Percentiles rank a stretch among this genome's conserved stretches.
These are phyloP conservation scores for Trachops cirrhosus DNA, from an alignment of 2,797 vertebrate genomes.

Conservation along the genomic window DNA sequence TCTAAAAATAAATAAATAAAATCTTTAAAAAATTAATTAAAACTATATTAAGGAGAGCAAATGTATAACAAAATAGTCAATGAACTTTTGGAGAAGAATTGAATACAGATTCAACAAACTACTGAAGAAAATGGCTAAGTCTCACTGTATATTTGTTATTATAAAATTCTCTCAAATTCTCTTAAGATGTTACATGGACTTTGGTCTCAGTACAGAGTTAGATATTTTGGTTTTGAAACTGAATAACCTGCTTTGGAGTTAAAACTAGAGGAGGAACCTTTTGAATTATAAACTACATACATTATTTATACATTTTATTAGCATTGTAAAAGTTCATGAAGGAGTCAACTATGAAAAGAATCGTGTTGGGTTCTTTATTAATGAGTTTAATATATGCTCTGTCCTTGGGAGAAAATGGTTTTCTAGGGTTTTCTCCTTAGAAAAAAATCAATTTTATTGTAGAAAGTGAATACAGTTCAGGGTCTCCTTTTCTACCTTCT, in stretches of 20 bases:
- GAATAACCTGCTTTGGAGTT: constrained; percentile 35
- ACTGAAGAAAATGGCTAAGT: constrained; percentile 3
- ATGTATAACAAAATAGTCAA: neutral
- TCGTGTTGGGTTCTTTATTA: neutral
- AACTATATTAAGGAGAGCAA: neutral
- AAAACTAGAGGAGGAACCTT: constrained; percentile 8
- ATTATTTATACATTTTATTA: constrained; percentile 42
- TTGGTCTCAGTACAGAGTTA: neutral
- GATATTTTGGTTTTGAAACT: constrained; percentile 38
- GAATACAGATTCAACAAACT: neutral
- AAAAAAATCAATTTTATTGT: constrained; percentile 42
- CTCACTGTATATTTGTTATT: neutral
- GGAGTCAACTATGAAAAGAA: constrained; percentile 3
- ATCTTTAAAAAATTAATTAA: no score
- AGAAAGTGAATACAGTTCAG: neutral
- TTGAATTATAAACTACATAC: constrained; percentile 21
- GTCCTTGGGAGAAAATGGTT: neutral
- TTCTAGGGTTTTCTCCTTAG: neutral
- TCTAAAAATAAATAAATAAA: no score
- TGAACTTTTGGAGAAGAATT: neutral
- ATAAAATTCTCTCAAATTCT: neutral
- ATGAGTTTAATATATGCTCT: constrained; percentile 26
- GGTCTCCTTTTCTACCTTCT: neutral
- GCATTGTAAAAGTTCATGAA: constrained; percentile 7
- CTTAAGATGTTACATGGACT: neutral